Base-by-base conservation (phyloP, 2,888 invertebrate genomes). In the Sclerodermus sp. region DNA sequence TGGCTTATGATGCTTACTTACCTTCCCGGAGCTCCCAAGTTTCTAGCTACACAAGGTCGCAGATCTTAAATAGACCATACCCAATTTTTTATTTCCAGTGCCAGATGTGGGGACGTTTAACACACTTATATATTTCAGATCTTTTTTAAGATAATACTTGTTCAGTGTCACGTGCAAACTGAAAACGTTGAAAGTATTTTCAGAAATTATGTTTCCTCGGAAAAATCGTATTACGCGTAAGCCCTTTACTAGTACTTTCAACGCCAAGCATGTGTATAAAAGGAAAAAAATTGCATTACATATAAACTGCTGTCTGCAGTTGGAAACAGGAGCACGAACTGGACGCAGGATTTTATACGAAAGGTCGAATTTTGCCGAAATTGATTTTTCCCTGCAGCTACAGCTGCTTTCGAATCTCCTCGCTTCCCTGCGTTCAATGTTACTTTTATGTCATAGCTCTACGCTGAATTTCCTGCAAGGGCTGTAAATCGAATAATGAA, bases 401-500 rank as follows among this genome's bases (percentile, higher is more conserved):
- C 53, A 55, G 55, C 49, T 45, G 43, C 53, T 49, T 48, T 38
- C 46, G 40, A 40, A 23, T 47, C 16, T 32, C 16, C 42, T 12
- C 10, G 18, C 12, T 15, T 14, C 30, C 41, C 5, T 23, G 23
- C 39, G 14, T 34, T 42, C 49, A 39, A 49, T 53, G 50, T 60
- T 62, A 64, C 56, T 64, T 63, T 63, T 58, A 64, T 61, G 63
- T 60, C 60, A 57, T 43, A 51, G 61, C 45, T 49, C 52, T 49
- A 44, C 49, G 53, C 43, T 57, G 60, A 58, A 64, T 61, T 63
- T 63, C 58, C 58, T 57, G 58, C 53, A 57, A 55, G 56, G 61
- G 53, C 58, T 63, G 64, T 63, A 63, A 63, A 63, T 64, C 64
- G 61, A 63, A 63, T 64, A 64, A 63, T 63, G 64, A 63, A 62